Base-by-base conservation (phyloP, 2,797 vertebrate genomes). In the Bucorvus abyssinicus region DNA sequence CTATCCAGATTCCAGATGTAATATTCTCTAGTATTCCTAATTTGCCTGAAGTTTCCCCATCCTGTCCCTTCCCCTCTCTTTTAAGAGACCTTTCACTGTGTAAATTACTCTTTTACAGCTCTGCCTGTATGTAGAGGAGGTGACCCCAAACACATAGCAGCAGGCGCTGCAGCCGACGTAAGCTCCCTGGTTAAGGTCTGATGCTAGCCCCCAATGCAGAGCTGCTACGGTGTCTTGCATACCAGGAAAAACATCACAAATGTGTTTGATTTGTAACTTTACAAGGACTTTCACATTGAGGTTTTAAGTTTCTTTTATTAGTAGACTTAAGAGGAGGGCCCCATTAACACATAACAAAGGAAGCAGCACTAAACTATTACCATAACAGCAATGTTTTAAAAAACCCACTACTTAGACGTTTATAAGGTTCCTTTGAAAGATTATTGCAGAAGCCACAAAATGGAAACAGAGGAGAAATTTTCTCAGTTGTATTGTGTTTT, bases 321-420 rank as follows among this genome's bases (percentile, higher is more conserved):
- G 89, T 14, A 55, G 78, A 73, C 87, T 83, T 90, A 53, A 85
- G 76, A 94, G 87, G 71, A 92, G 84, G 80, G 45, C 42, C 74
- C 49, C 68, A 60, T 94, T 94, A 96, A 94, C 94, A 93, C 87
- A 76, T 89, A 79, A 82, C 80, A 91, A 92, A 87, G 74, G 74
- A 95, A 63, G 91, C 63, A 95, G 67, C 76, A 60, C 65, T 82
- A 53, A 91, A 74, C 77, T 81, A 63, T 74, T 89, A 56, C 93
- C 32, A 10, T 57, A 79, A 90, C 11, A 67, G 59, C 52, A 42
- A 6, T 44, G 67, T 79, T 93, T 94, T 44, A 20, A 94, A 87
- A 91, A 42, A 1, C 1, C 24, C 85, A 80, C 59, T 93, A 87
- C 65, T 93, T 87, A 82, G n/a, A 52, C 44, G 52, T 94, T 96